Percentiles rank a stretch among this genome's conserved stretches.
Evolutionary conservation across 92 coral and sea anemone genomes (phyloP).

Genomic region (Palythoa grandis): DNA sequence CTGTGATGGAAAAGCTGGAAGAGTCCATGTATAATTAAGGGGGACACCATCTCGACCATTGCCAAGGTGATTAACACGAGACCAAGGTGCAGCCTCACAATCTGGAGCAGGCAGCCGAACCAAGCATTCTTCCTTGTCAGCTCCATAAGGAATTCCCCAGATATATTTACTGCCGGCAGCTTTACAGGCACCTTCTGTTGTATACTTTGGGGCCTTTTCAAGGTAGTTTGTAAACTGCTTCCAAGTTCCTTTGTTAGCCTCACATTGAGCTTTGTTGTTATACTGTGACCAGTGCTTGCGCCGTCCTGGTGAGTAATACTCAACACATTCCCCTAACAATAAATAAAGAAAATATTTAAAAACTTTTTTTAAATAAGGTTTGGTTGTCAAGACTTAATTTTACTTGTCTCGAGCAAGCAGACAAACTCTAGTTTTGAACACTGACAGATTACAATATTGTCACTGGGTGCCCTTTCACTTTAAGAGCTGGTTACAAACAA

Average conservation of each 20-base stretch:
- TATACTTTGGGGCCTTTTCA: conserved; percentile 64
- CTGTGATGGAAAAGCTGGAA: conserved; percentile 82
- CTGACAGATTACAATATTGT: too few species aligned
- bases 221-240: conserved; percentile 73
- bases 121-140: conserved; percentile 71
- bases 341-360: background rate
- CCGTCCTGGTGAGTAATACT: conserved; percentile 65
- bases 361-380: too few species aligned
- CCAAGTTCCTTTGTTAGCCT: conserved; percentile 80
- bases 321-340: conserved; percentile 82
- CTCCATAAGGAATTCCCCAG: conserved; percentile 83
- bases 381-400: too few species aligned
- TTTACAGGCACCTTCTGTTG: conserved; percentile 54
- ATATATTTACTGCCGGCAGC: conserved; percentile 53
- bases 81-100: conserved; percentile 77
- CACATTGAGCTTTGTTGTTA: conserved; percentile 79
- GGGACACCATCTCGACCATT: conserved; percentile 83
- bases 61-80: conserved; percentile 96
- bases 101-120: conserved; percentile 72
- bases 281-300: conserved; percentile 85
- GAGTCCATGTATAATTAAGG: conserved; percentile 85
- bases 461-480: too few species aligned
- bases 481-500: too few species aligned
- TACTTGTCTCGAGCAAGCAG: too few species aligned
- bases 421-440: too few species aligned